Base-by-base conservation (phyloP, 1,140 invertebrate species). In the Apis florea region DNA sequence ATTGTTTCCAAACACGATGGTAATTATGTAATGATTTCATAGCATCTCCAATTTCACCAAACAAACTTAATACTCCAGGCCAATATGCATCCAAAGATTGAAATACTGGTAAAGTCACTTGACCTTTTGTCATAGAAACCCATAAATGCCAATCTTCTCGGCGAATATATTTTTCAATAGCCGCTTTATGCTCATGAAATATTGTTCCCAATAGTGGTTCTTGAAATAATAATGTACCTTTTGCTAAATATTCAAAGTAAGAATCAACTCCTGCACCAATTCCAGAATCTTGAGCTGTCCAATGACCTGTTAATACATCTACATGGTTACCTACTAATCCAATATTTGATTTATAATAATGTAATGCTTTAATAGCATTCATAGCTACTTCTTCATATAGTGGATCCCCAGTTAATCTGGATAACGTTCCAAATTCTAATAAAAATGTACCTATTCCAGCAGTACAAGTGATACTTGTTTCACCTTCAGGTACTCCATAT, bases 51-150 rank as follows among this genome's bases (percentile, higher is more conserved):
- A 97, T 96, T 91, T 99, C 97, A 13, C 98, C 98, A 96, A 94
- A 90, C 83, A 94, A 94, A 91, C 98, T 98, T 54, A 99, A 94
- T 53, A 99, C 95, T 6, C 99, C 99, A 3, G 99, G 99, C 98
- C 98, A 99, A 92, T 98, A 99, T 0, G 99, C 97, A 94, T 99
- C 99, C 15, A 99, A 94, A 0, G 98, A 99, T 92, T 99, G 99
- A 92, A 99, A 99, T 4, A 99, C 97, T 0, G 99, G 98, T 83
- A 99, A 94, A 8, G 98, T 99, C 4, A 99, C 97, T 90, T 98
- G 96, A 1, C 98, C 99, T 91, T 98, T 98, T 17, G 96, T 95
- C 98, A 99, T 99, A 31, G 98, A 97, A 1, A 98, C 98, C 98
- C 98, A 99, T 84, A 99, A 95, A 90, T 99, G 98, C 97, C 97